These are phyloP conservation scores for Turritopsis rubra DNA, from an alignment of 30 jellyfish, hydroid and myxozoan genomes.

Conservation along the genomic window DNA sequence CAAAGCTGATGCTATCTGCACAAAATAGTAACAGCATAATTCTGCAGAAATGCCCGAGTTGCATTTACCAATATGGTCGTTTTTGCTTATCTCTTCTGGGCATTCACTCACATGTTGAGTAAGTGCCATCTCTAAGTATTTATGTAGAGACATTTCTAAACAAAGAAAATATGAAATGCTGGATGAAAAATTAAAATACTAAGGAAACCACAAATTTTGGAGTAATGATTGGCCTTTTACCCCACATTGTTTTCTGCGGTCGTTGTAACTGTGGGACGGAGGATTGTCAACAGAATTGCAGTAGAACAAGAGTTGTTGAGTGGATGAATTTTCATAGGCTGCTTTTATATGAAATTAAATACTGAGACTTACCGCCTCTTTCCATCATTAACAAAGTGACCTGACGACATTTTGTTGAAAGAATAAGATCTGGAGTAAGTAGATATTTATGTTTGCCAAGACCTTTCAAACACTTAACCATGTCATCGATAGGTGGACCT, in stretches of 20 bases:
- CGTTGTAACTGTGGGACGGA: too few species aligned
- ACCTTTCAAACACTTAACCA: background rate
- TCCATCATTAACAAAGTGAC: background rate
- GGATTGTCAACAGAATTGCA: too few species aligned
- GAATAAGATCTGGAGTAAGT: background rate
- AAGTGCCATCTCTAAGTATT: background rate
- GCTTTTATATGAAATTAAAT: too few species aligned
- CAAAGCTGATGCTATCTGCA: background rate
- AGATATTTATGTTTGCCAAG: background rate
- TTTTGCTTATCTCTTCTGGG: background rate
- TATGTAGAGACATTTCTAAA: background rate
- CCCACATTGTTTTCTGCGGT: too few species aligned
- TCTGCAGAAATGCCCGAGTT: background rate
- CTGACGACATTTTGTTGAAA: background rate
- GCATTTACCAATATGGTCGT: background rate
- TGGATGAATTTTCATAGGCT: too few species aligned
- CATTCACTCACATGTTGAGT: background rate
- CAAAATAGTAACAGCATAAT: background rate
- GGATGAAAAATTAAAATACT: background rate
- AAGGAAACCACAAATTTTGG: background rate
- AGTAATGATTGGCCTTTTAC: too few species aligned
- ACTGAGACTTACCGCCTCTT: background rate
- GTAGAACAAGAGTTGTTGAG: too few species aligned
- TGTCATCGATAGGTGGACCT: background rate
- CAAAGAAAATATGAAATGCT: background rate